A percentile compares a stretch with the other conserved stretches of the same genome.
Conservation (phyloP, 1,140 invertebrate genomes). For the Heterodera schachtii region DNA sequence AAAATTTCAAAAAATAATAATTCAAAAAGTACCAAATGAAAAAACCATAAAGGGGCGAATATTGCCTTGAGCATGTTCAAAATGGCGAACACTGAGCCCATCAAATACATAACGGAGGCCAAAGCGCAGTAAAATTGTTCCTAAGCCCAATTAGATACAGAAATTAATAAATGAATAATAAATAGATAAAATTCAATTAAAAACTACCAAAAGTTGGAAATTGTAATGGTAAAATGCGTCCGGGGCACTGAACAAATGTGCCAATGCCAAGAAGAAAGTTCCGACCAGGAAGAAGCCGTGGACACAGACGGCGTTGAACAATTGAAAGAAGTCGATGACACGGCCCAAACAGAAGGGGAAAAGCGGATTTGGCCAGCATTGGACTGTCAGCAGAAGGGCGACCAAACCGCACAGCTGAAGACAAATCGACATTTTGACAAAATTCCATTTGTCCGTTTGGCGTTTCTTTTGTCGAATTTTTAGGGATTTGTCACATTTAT, state of each 20-base stretch:
- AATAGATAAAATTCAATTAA: too few species aligned
- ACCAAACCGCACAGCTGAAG: conserved; percentile 22
- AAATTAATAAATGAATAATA: neutral
- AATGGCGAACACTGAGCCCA: conserved; percentile 24
- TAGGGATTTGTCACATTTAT: too few species aligned
- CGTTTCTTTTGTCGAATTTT: too few species aligned
- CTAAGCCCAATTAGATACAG: conserved; percentile 10
- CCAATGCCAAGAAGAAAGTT: conserved; percentile 30
- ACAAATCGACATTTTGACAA: neutral
- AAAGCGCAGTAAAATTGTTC: conserved; percentile 37
- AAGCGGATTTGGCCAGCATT: conserved; percentile 30
- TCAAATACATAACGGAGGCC: conserved; percentile 29
- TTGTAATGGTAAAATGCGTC: conserved; percentile 40
- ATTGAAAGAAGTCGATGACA: conserved; percentile 32
- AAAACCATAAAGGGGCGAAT: conserved; percentile 34
- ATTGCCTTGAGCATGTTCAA: conserved; percentile 19
- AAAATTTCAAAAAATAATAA: neutral
- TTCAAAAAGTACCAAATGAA: conserved; percentile 34
- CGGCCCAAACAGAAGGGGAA: conserved; percentile 11
- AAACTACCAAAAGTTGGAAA: conserved; percentile 29
- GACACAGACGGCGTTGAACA: conserved; percentile 41
- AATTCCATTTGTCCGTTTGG: neutral
- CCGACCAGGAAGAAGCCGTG: conserved; percentile 31
- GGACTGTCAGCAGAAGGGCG: conserved; percentile 29
- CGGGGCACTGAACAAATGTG: conserved; percentile 34